Conservation (phyloP, 2,113 vertebrate genomes). For the Scytalopus superciliaris region DNA sequence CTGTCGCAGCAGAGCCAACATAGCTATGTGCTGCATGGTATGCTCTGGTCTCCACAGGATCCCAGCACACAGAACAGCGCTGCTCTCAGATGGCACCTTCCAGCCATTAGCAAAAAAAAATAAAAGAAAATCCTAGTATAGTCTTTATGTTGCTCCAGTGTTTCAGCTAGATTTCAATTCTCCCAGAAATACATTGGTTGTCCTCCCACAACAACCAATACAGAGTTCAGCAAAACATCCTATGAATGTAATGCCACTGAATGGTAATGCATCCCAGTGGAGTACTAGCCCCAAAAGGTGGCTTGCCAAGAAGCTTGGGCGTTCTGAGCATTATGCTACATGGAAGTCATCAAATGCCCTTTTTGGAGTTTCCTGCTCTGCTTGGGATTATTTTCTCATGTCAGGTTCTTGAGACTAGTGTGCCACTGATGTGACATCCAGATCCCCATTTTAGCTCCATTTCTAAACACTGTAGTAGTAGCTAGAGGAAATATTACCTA, state of each 20-base stretch:
- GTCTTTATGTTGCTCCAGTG: neutral
- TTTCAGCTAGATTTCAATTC: neutral
- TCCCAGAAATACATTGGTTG: neutral
- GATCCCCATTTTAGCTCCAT: neutral
- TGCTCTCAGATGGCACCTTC: neutral
- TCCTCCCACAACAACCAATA: neutral
- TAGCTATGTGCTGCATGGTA: neutral
- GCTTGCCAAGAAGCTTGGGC: neutral
- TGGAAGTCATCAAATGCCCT: neutral
- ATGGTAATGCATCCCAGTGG: neutral
- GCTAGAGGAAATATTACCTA: neutral
- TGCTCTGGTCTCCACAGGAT: neutral
- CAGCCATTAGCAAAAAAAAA: neutral
- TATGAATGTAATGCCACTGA: conserved; percentile 7
- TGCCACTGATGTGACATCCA: neutral
- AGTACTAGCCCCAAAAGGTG: neutral
- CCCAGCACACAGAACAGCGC: neutral
- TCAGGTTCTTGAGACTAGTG: neutral
- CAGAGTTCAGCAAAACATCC: conserved; percentile 9
- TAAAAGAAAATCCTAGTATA: neutral
- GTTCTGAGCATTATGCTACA: conserved; percentile 17
- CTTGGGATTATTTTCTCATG: neutral
- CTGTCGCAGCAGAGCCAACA: neutral
- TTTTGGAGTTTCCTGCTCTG: neutral
- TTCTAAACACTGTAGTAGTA: neutral